A percentile compares a stretch with the other conserved stretches of the same genome.
Evolutionary conservation across 2,888 invertebrate species (phyloP).

Genomic region (Drosophila mettleri): DNA sequence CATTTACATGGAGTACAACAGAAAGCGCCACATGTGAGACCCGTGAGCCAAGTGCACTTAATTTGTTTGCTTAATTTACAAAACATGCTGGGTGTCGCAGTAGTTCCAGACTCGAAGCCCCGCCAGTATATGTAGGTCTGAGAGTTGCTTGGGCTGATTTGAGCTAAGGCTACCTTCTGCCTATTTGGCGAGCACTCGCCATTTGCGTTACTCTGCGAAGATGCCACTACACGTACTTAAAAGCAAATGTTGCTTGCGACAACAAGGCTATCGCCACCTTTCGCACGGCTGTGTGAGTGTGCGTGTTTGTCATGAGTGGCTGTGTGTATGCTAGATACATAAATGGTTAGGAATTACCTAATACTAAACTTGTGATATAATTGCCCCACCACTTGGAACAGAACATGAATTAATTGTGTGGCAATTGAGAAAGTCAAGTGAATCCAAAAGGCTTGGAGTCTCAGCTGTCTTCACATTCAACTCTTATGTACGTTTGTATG

Average conservation of each 20-base stretch:
- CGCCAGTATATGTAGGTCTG: constrained; percentile 3
- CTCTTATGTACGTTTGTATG: too few relatives aligned
- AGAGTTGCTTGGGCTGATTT: constrained; percentile 23
- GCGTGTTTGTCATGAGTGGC: constrained; percentile 1
- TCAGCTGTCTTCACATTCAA: too few relatives aligned
- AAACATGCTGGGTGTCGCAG: constrained; percentile 64
- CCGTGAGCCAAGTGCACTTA: constrained; percentile 79
- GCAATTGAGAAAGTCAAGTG: constrained; percentile 30
- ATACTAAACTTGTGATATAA: constrained; percentile 25
- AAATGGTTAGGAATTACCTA: constrained; percentile 36
- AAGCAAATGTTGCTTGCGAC: constrained; percentile 38
- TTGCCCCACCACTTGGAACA: constrained; percentile 4
- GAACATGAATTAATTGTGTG: constrained; percentile 13
- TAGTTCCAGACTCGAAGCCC: constrained; percentile 1
- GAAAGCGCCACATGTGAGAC: constrained; percentile 46
- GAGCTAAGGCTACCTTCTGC: constrained; percentile 41
- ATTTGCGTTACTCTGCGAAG: constrained; percentile 54
- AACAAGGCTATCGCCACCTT: constrained; percentile 44
- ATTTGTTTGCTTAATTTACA: constrained; percentile 82
- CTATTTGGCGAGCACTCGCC: constrained; percentile 65
- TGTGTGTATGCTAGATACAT: constrained; percentile 9
- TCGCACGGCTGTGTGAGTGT: constrained; percentile 8
- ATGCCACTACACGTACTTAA: constrained; percentile 58
- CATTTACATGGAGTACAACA: constrained; percentile 68
- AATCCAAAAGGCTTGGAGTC: too few relatives aligned